phyloP scores from a whole-genome alignment of 2,888 invertebrate species.

The Marasmarcha lunaedactyla region DNA sequence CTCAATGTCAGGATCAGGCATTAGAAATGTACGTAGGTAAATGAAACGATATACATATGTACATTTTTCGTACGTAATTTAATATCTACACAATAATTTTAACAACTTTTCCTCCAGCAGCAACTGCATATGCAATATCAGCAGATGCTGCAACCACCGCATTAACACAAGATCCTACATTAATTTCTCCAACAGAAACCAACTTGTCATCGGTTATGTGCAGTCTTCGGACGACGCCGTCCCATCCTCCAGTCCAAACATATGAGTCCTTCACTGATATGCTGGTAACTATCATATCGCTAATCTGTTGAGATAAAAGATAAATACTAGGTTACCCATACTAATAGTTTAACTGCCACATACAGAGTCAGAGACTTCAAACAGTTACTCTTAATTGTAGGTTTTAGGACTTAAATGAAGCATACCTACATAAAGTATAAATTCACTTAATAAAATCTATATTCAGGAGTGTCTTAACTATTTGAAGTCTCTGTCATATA shows the following conservation, averaged over 20 bases:
- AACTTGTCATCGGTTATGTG: constrained; percentile 37
- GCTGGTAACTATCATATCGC: constrained; percentile 62
- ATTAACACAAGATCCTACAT: constrained; percentile 45
- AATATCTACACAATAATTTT: too few relatives aligned
- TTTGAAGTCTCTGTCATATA: too few relatives aligned
- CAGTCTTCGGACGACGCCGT: constrained; percentile 61
- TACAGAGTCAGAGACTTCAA: constrained; percentile 4
- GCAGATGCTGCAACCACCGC: constrained; percentile 28
- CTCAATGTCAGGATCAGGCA: too few relatives aligned
- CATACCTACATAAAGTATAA: too few relatives aligned
- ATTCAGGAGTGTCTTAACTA: too few relatives aligned
- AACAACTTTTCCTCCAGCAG: constrained; percentile 37
- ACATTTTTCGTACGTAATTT: too few relatives aligned
- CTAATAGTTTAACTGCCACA: too few relatives aligned
- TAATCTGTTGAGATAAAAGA: constrained; percentile 48
- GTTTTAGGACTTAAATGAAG: too few relatives aligned
- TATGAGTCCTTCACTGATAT: constrained; percentile 44
- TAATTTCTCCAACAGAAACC: constrained; percentile 39
- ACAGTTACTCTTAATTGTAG: constrained; percentile 1
- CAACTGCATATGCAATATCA: constrained; percentile 30
- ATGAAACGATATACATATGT: too few relatives aligned
- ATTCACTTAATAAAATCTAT: too few relatives aligned
- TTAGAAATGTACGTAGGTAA: too few relatives aligned
- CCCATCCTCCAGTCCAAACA: constrained; percentile 70
- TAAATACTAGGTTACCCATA: constrained; percentile 3